These are phyloP conservation scores for Xenentodon cancila DNA, from an alignment of 2,797 vertebrate genomes.

Conservation along the genomic window DNA sequence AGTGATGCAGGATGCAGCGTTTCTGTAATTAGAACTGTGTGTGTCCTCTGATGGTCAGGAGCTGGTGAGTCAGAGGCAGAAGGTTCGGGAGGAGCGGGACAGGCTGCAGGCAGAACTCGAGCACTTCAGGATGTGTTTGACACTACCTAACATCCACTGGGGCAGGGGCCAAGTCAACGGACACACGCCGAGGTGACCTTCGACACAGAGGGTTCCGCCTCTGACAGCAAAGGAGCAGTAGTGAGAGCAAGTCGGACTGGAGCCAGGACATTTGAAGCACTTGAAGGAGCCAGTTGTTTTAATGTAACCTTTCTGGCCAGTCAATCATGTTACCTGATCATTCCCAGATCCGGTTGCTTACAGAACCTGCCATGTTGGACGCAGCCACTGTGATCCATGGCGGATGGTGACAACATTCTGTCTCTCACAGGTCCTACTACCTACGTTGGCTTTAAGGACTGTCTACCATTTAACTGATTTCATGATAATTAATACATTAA, in stretches of 20 bases:
- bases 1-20: neutral
- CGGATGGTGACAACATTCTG: conserved; percentile 41
- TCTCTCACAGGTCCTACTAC: conserved; percentile 21
- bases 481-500: conserved; percentile 15
- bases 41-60: conserved; percentile 58
- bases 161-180: conserved; percentile 89
- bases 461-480: conserved; percentile 24
- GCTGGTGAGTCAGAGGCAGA: conserved; percentile 79
- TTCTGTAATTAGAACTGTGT: conserved; percentile 8
- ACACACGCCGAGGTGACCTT: conserved; percentile 90
- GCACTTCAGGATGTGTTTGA: conserved; percentile 95
- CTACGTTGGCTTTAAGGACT: conserved; percentile 47
- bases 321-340: conserved; percentile 31
- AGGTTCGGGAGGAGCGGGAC: conserved; percentile 85
- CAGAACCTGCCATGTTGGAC: conserved; percentile 34
- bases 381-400: conserved; percentile 23
- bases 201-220: conserved; percentile 54
- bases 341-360: conserved; percentile 22
- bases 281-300: conserved; percentile 45
- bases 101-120: conserved; percentile 92
- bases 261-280: conserved; percentile 54
- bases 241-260: conserved; percentile 73
- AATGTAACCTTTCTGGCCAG: conserved; percentile 40
- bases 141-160: conserved; percentile 90
- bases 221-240: conserved; percentile 74